Evolutionary conservation across 2,888 invertebrate genomes (phyloP).

Genomic region (Callyntrura sp.): DNA sequence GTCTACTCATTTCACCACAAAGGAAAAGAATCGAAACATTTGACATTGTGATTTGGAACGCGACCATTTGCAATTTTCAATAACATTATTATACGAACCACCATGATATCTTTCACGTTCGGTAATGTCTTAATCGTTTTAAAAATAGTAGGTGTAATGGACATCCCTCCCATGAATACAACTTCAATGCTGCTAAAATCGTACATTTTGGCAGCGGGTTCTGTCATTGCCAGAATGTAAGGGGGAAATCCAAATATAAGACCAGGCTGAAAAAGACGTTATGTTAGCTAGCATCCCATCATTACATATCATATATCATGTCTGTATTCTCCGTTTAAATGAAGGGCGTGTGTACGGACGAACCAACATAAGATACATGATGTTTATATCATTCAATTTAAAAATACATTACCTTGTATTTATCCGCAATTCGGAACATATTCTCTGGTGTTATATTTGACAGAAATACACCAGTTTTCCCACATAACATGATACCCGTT

Average conservation of each 20-base stretch:
- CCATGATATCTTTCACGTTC: slow-evolving; percentile 60
- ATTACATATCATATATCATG: neutral
- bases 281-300: neutral
- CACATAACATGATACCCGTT: slow-evolving; percentile 38
- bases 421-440: slow-evolving; percentile 76
- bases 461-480: slow-evolving; percentile 69
- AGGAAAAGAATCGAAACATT: too few species aligned
- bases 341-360: too few species aligned
- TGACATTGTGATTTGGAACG: too few species aligned
- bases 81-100: slow-evolving; percentile 51
- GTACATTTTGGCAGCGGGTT: slow-evolving; percentile 44
- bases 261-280: slow-evolving; percentile 73
- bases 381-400: too few species aligned
- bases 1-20: neutral
- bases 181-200: slow-evolving; percentile 73
- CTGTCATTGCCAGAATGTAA: slow-evolving; percentile 63
- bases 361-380: too few species aligned
- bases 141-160: slow-evolving; percentile 50
- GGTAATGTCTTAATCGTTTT: slow-evolving; percentile 37
- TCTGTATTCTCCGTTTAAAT: too few species aligned
- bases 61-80: too few species aligned
- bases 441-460: slow-evolving; percentile 72
- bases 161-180: slow-evolving; percentile 60
- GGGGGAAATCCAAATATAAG: slow-evolving; percentile 68
- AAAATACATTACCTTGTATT: slow-evolving; percentile 81